These are phyloP conservation scores for Chloroclystis v-ata DNA, from an alignment of 2,888 invertebrate genomes.

Conservation along the genomic window DNA sequence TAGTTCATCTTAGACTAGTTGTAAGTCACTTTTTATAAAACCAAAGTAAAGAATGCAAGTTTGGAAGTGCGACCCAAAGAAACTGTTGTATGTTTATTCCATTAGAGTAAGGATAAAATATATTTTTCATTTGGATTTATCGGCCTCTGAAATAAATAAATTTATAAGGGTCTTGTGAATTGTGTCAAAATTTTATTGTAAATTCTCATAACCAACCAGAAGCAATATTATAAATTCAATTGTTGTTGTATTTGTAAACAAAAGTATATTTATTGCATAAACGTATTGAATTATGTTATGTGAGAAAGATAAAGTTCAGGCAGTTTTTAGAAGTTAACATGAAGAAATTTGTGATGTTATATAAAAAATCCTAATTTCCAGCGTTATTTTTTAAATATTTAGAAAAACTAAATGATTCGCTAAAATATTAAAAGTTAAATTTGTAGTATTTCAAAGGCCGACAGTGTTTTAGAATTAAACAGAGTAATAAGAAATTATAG, in stretches of 20 bases:
- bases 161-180: not conserved
- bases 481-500: conserved; percentile 46
- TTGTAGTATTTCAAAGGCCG: conserved; percentile 14
- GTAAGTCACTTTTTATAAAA: conserved; percentile 14
- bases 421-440: not conserved
- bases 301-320: no score
- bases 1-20: conserved; percentile 5
- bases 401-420: no score
- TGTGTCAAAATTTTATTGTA: not conserved
- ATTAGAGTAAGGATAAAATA: conserved; percentile 33
- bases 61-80: conserved; percentile 70
- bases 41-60: conserved; percentile 45
- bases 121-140: conserved; percentile 28
- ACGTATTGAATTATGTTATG: no score
- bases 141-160: not conserved
- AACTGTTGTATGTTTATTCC: conserved; percentile 32
- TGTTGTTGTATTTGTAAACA: no score
- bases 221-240: not conserved
- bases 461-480: conserved; percentile 58
- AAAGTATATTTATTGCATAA: no score
- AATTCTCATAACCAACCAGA: no score
- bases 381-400: no score
- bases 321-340: no score
- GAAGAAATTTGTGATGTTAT: no score
- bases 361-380: no score